A percentile compares a stretch with the other conserved stretches of the same genome.
Conservation (phyloP, 1,140 invertebrate species). For the Rhizoglyphus robini region DNA sequence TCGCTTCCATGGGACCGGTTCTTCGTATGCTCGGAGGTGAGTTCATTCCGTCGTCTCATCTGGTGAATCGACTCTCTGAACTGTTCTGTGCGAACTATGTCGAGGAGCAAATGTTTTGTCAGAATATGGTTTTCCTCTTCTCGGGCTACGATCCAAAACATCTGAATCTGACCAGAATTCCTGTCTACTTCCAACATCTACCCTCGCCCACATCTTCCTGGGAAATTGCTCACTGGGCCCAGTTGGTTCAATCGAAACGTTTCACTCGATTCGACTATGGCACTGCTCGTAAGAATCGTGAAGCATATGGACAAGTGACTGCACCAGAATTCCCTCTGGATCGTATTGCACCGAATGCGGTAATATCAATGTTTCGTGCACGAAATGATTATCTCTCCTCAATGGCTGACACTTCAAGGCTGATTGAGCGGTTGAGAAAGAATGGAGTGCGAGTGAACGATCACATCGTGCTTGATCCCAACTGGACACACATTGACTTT, state of each 20-base stretch:
- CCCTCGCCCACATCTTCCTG: slow-evolving; percentile 75
- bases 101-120: slow-evolving; percentile 14
- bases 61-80: not conserved
- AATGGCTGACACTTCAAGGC: too few species aligned
- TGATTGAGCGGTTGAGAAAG: too few species aligned
- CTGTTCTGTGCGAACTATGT: not conserved
- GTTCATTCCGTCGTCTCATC: not conserved
- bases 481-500: slow-evolving; percentile 20
- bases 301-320: slow-evolving; percentile 11
- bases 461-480: too few species aligned
- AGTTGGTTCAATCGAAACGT: too few species aligned
- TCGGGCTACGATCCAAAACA: too few species aligned
- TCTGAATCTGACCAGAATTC: slow-evolving; percentile 46
- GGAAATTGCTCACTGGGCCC: too few species aligned
- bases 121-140: too few species aligned
- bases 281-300: not conserved
- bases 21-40: not conserved
- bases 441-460: too few species aligned
- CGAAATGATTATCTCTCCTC: too few species aligned
- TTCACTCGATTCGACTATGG: slow-evolving; percentile 30
- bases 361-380: too few species aligned
- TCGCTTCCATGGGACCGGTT: not conserved
- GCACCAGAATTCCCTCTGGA: too few species aligned
- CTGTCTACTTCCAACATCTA: slow-evolving; percentile 57
- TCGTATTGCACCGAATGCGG: too few species aligned